Percentiles rank a stretch among this genome's conserved stretches.
Evolutionary conservation across 1,140 invertebrate genomes (phyloP).

Genomic region (Dendroctonus valens): DNA sequence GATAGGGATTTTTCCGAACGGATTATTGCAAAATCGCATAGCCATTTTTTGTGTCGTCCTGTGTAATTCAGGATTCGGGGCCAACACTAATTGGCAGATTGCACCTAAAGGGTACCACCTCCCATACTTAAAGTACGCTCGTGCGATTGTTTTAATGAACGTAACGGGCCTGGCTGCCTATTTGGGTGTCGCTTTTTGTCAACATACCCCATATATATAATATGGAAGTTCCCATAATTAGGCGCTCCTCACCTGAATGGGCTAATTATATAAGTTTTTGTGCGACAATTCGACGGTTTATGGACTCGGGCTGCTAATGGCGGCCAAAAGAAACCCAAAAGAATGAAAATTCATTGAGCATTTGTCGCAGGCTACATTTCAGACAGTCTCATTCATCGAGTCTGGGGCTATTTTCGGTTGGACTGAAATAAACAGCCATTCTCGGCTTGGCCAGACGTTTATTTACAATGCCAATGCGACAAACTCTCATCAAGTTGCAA

Average conservation of each 20-base stretch:
- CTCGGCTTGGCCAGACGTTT: too few relatives aligned
- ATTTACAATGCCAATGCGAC: too few relatives aligned
- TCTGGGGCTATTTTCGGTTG: slow-evolving; percentile 11
- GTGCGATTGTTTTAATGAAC: slow-evolving; percentile 4
- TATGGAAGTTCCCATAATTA: not conserved
- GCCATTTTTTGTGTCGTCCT: too few relatives aligned
- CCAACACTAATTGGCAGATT: too few relatives aligned
- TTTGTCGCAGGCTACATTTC: slow-evolving; percentile 1
- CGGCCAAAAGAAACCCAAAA: too few relatives aligned
- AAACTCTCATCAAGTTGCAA: too few relatives aligned
- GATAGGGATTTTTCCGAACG: too few relatives aligned
- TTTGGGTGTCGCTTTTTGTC: not conserved
- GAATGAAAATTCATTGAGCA: slow-evolving; percentile 7
- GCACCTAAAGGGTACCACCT: too few relatives aligned
- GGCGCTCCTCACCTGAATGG: not conserved
- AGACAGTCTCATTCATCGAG: slow-evolving; percentile 13
- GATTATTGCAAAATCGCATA: too few relatives aligned
- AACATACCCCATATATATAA: not conserved
- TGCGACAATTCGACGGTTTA: not conserved
- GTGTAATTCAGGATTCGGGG: too few relatives aligned
- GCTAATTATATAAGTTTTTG: slow-evolving; percentile 3
- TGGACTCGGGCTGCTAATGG: not conserved
- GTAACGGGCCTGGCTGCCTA: slow-evolving; percentile 1
- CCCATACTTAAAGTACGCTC: not conserved
- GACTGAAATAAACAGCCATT: slow-evolving; percentile 12